Base-by-base conservation (phyloP, 2,797 vertebrate species). In the Podargus strigoides region DNA sequence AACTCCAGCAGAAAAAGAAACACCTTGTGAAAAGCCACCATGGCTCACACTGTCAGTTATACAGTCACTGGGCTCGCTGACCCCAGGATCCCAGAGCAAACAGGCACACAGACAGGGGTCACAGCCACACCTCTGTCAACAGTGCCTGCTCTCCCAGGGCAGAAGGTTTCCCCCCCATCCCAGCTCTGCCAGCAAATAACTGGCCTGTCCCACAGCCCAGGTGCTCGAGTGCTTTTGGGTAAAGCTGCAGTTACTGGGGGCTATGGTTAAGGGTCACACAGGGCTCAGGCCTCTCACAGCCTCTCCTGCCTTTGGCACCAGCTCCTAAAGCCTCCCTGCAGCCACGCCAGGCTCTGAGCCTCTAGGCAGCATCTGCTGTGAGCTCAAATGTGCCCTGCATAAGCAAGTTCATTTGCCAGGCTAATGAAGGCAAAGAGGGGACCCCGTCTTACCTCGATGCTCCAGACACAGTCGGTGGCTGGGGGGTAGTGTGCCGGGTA, bases 401-500 rank as follows among this genome's bases (percentile, higher is more conserved):
- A 3, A 55, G 3, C 42, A 14, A 28, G 30, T 16, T 41, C 13
- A 47, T 69, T 7, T 21, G 24, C 21, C 13, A 41, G 46, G 32
- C 17, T 60, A 46, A 60, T 10, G 23, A 47, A 19, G 56, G 80
- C 10, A 11, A 37, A 42, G 62, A 47, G 50, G 39, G 12, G 36
- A 14, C 4, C 11, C 7, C 5, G 5, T 14, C 83, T 98, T 90
- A 99, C 99, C 98, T 98, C 39, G 5, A 99, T 99, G 8, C 90
- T 88, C 99, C 99, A 99, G 3, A 96, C 87, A 37, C 99, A 99
- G 14, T 95, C 89, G 0, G 4, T 93, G 46, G 68, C 93, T 9
- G 99, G 98, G 1, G 99, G 98, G 88, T 99, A 99, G 97, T 98
- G 99, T 32, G 98, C 98, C 1, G 99, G 99, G 87, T 97, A 99